Base-by-base conservation (phyloP, 2,888 invertebrate genomes). In the Cataglyphis altisquamis region DNA sequence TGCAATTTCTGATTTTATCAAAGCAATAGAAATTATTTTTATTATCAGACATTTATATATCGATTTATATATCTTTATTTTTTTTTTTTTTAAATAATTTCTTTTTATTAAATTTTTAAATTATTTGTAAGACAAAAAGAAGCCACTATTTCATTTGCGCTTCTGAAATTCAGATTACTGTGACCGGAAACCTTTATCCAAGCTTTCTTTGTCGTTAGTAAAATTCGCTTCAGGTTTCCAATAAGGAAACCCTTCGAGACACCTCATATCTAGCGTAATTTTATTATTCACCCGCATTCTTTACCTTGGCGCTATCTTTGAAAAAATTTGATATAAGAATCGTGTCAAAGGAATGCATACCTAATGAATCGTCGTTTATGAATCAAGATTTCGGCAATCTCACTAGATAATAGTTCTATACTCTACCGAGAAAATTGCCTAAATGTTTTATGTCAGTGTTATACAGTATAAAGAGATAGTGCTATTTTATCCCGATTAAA, bases 261-360 rank as follows among this genome's bases (percentile, higher is more conserved):
- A 68, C 63, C 82, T 86, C 75, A 84, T 84, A 83, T 82, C 41
- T 78, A 48, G 80, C 78, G 73, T 84, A 82, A 85, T 84, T 90
- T 89, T 84, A 84, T 89, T 89, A 90, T 86, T 89, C 88, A 82
- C 89, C 90, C 88, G 88, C 89, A 89, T 90, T 87, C 78, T 84
- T 90, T 83, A 39, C 25, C 45, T 55, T 29, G 15, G n/a, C 48
- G 21, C 25, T 32, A 74, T 70, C 84, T 84, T 78, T 84, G 68
- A 82, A 74, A 72, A 83, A 83, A 88, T 84, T 81, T 62, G 48
- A 32, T 67, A 70, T 39, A 62, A 77, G 73, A 75, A 80, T 62
- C 78, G 72, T 68, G 32, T 32, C 67, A 66, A 75, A 85, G 66
- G 32, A 63, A 57, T 73, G 83, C 45, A 6, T 64, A 25, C 78